Base-by-base conservation (phyloP, 35 echinoderm and acorn worm genomes). In the Acanthaster planci region DNA sequence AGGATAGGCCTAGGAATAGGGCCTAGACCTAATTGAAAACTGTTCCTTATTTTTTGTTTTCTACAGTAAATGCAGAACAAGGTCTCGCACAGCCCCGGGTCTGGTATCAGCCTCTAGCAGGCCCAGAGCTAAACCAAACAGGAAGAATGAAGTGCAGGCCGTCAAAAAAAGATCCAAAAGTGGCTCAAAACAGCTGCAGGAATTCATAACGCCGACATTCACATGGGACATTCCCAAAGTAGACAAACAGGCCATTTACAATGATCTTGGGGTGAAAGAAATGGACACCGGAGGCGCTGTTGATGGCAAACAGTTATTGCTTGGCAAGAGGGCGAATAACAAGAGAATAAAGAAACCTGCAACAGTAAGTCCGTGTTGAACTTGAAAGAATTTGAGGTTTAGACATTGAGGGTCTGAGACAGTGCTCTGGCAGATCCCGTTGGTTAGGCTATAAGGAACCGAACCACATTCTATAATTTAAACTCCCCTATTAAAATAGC, bases 161-260 rank as follows among this genome's bases (percentile, higher is more conserved):
- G 18, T 29, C 26, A 27, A 3, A 27, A 2, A 35, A 72, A 34
- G 34, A 34, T 26, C 7, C 23, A 68, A 72, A 72, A 34, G 34
- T 34, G 18, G 64, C 30, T 23, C 64, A 2, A 4, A 12, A 0
- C 64, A 72, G 64, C 10, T 1, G 5, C 23, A 26, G 10, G 30
- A 36, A 1, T 34, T 31, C 64, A 26, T 72, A 9, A 30, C 64
- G 17, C 39, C 84, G 44, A 35, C 40, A 26, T 68, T 86, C 50
- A 86, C 76, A n/a, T 86, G 84, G 84, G 84, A 78, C 50, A 2
- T 86, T 56, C 64, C 75, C 75, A 68, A 68, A 17, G 77, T 53
- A 16, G 7, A 77, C 21, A 86, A 47, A 16, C 26, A 78, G 34
- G 64, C 53, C 37, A 86, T 86, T 18, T 86, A 86, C 26, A 44